Evolutionary conservation across 2,888 invertebrate species (phyloP).

Genomic region (Euzetes globulus): DNA sequence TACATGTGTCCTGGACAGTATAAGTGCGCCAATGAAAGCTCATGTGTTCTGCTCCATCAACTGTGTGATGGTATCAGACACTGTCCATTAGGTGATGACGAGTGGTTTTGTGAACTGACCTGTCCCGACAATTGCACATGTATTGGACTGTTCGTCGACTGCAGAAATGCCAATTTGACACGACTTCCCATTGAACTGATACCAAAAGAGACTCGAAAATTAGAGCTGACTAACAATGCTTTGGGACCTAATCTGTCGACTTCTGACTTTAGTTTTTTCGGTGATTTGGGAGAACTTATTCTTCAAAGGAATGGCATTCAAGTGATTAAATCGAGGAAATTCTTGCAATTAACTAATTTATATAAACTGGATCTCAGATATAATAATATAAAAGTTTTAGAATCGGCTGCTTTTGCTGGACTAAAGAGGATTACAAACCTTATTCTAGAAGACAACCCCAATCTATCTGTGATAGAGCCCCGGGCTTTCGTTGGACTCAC

Average conservation of each 20-base stretch:
- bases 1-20: conserved; percentile 43
- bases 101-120: conserved; percentile 43
- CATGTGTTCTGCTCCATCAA: conserved; percentile 43
- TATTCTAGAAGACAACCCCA: conserved; percentile 42
- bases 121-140: conserved; percentile 43
- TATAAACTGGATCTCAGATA: conserved; percentile 43
- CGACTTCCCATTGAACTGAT: conserved; percentile 37
- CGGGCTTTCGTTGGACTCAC: conserved; percentile 43
- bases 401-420: conserved; percentile 42
- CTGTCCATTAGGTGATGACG: conserved; percentile 44
- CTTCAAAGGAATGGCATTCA: conserved; percentile 42
- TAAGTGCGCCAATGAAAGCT: conserved; percentile 43
- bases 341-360: conserved; percentile 42
- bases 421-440: conserved; percentile 41
- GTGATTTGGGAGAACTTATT: conserved; percentile 42
- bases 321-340: conserved; percentile 40
- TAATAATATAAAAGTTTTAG: conserved; percentile 41
- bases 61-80: conserved; percentile 44
- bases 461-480: conserved; percentile 41
- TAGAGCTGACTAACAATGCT: conserved; percentile 42
- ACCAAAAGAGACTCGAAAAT: conserved; percentile 41
- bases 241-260: conserved; percentile 39
- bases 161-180: conserved; percentile 42
- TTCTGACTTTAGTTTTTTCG: conserved; percentile 37
- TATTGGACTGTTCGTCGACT: conserved; percentile 42